Evolutionary conservation across 2,888 invertebrate species (phyloP), one percentile per base, ranked within the genome.

Genomic region (Drosophila picticornis): DNA sequence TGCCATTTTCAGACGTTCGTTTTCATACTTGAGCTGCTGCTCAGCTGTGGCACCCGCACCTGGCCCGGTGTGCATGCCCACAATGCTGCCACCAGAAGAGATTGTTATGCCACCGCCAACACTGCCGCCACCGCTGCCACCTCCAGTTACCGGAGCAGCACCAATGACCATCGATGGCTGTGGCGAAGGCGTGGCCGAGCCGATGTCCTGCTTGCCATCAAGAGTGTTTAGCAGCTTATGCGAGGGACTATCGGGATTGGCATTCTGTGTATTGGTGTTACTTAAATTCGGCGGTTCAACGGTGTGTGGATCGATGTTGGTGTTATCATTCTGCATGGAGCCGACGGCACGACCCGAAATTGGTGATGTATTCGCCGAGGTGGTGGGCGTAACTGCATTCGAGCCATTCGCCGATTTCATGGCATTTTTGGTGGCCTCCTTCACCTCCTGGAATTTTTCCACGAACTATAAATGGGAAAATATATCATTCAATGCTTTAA

Each of bases 371-470:
- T 97, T 97, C 72, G 97, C 97, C 90, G 97, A 97, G 51, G 97
- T 97, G 29, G 97, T 96, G 4, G 97, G 97, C 36, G 97, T 97
- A 52, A 96, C 96, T 1, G 96, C 96, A 31, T 95, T 95, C 67
- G 95, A 95, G 11, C 95, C 95, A 91, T 95, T 95, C 34, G 94
- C 94, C 32, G 95, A 94, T 91, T 96, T 96, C 80, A 95, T 95
- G 65, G 96, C 95, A 91, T 95, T 94, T 90, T 96, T 96, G 19
- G 98, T 98, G 48, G 98, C 97, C 93, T 99, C 99, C 93, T 99
- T 99, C 32, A 99, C 98, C 94, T 99, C 99, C 94, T 98, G 98
- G 94, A 99, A 99, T 94, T 99, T 99, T 93, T 99, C 99, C 88
- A 99, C 98, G 94, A 99, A 99, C 93, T 93, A 40, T 2, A 68